Evolutionary conservation across 2,113 vertebrate genomes (phyloP).

Genomic region (Bubo bubo): DNA sequence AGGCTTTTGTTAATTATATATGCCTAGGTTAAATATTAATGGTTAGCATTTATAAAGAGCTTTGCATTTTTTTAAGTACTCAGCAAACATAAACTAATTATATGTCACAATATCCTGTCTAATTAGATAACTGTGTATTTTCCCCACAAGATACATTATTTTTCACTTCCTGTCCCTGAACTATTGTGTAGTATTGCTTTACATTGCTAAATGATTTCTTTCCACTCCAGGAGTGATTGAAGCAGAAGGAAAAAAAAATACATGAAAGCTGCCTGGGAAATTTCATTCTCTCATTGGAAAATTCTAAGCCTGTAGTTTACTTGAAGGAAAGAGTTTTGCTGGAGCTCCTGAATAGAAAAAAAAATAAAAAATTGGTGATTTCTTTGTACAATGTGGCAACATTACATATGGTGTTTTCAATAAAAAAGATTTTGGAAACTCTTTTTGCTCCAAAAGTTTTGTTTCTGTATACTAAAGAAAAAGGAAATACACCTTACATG

Average conservation of each 20-base stretch:
- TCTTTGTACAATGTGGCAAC: neutral
- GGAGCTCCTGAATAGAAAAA: neutral
- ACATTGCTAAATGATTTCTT: neutral
- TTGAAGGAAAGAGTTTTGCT: neutral
- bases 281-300: constrained; percentile 12
- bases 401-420: neutral
- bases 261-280: neutral
- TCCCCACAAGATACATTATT: constrained; percentile 47
- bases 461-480: neutral
- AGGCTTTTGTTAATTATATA: constrained; percentile 56
- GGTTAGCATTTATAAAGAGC: constrained; percentile 37
- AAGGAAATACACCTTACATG: neutral
- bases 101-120: constrained; percentile 58
- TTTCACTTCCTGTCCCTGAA: constrained; percentile 40
- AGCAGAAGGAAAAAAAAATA: neutral
- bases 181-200: constrained; percentile 17
- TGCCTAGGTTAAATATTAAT: constrained; percentile 64
- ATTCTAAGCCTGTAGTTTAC: neutral
- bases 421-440: neutral
- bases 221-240: constrained; percentile 11
- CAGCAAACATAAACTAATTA: constrained; percentile 64
- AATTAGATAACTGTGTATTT: constrained; percentile 60
- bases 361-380: neutral
- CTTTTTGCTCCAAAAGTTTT: neutral
- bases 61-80: constrained; percentile 42